Evolutionary conservation across 2,113 vertebrate genomes (phyloP).

Genomic region (Lepus timidus): DNA sequence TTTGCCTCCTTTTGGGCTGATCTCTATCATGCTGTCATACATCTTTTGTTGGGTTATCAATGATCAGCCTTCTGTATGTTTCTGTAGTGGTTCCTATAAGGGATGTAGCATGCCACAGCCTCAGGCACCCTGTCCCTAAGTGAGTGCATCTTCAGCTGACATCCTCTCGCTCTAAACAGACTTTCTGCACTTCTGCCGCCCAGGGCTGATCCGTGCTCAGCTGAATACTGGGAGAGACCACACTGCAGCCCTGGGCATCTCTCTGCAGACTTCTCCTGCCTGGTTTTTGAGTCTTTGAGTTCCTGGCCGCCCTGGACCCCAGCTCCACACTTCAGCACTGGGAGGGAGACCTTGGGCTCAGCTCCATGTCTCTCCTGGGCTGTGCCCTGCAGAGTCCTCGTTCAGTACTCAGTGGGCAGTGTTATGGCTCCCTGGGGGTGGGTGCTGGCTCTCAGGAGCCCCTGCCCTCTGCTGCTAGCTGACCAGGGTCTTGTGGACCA

Average conservation of each 20-base stretch:
- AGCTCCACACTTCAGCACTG: not conserved
- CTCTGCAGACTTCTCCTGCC: not conserved
- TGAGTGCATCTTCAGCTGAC: not conserved
- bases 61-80: not conserved
- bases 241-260: not conserved
- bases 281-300: not conserved
- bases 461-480: not conserved
- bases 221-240: not conserved
- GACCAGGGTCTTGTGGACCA: not conserved
- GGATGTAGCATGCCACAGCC: not conserved
- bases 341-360: not conserved
- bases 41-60: not conserved
- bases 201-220: not conserved
- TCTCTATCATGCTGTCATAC: not conserved
- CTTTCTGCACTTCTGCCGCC: not conserved
- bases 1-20: not conserved
- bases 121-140: not conserved
- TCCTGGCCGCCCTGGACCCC: not conserved
- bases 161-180: not conserved
- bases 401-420: not conserved
- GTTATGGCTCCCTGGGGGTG: not conserved
- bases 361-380: not conserved
- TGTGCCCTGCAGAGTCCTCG: not conserved
- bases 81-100: not conserved
- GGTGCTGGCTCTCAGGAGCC: not conserved